These are phyloP conservation scores for Sinocyclocheilus rhinocerous DNA, from an alignment of 2,113 vertebrate species.

Conservation along the genomic window DNA sequence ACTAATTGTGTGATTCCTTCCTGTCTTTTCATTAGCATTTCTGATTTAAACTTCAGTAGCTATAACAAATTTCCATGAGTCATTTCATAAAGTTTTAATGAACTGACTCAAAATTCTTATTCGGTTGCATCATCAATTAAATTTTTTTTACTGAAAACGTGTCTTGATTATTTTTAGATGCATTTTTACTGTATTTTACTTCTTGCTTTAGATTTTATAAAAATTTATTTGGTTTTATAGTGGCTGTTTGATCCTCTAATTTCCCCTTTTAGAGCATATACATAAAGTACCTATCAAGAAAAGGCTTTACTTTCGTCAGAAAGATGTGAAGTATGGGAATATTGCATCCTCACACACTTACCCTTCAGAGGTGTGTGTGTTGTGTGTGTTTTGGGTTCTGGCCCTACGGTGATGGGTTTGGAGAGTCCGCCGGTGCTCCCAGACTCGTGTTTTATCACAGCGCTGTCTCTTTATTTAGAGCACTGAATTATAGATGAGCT, in stretches of 20 bases:
- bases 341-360: background rate
- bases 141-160: background rate
- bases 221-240: background rate
- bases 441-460: slow-evolving; percentile 48
- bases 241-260: background rate
- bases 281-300: background rate
- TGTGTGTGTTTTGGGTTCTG: slow-evolving; percentile 2
- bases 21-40: background rate
- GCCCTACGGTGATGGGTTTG: background rate
- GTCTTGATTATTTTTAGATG: background rate
- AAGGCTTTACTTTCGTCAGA: background rate
- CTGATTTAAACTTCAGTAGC: background rate
- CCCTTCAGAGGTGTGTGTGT: background rate
- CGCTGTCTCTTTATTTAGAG: slow-evolving; percentile 67
- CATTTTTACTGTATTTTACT: background rate
- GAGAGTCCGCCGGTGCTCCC: slow-evolving; percentile 18
- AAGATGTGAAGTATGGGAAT: background rate
- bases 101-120: background rate
- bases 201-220: background rate
- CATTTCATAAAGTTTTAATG: background rate
- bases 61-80: background rate
- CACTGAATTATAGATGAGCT: slow-evolving; percentile 69
- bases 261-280: background rate
- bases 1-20: background rate
- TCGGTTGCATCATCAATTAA: background rate